Evolutionary conservation across 1,140 invertebrate species (phyloP).

Genomic region (Hyles euphorbiae): DNA sequence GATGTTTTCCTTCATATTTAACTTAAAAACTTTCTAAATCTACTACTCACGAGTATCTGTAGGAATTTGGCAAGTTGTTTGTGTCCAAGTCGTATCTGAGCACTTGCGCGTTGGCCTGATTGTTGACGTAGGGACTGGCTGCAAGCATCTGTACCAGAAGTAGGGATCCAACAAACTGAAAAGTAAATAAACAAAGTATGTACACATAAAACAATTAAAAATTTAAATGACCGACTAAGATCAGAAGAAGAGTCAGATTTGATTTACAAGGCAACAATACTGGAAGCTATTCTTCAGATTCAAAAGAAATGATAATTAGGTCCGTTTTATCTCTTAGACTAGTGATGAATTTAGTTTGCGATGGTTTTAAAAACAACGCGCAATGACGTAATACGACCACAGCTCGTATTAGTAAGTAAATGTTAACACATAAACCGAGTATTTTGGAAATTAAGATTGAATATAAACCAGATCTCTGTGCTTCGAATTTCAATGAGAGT

Average conservation of each 20-base stretch:
- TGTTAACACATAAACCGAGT: too few species aligned
- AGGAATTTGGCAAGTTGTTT: constrained; percentile 56
- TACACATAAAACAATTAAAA: neutral
- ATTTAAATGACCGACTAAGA: neutral
- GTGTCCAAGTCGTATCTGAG: constrained; percentile 48
- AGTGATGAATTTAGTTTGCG: too few species aligned
- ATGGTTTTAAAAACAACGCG: too few species aligned
- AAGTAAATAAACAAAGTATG: constrained; percentile 7
- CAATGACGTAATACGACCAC: too few species aligned
- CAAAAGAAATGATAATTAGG: too few species aligned
- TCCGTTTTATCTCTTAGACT: too few species aligned
- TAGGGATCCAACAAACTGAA: constrained; percentile 36
- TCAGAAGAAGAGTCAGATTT: too few species aligned
- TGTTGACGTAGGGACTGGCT: constrained; percentile 39
- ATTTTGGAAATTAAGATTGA: neutral
- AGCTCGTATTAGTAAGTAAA: too few species aligned
- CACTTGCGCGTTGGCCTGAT: constrained; percentile 42
- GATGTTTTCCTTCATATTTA: neutral
- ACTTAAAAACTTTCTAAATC: constrained; percentile 35
- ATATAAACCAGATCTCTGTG: constrained; percentile 1
- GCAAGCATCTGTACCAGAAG: constrained; percentile 26
- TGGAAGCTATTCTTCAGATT: too few species aligned
- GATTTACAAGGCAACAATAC: too few species aligned
- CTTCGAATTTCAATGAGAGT: too few species aligned
- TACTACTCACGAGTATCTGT: constrained; percentile 28